Evolutionary conservation across 2,797 vertebrate genomes (phyloP).

Genomic region (Gastrophryne carolinensis): DNA sequence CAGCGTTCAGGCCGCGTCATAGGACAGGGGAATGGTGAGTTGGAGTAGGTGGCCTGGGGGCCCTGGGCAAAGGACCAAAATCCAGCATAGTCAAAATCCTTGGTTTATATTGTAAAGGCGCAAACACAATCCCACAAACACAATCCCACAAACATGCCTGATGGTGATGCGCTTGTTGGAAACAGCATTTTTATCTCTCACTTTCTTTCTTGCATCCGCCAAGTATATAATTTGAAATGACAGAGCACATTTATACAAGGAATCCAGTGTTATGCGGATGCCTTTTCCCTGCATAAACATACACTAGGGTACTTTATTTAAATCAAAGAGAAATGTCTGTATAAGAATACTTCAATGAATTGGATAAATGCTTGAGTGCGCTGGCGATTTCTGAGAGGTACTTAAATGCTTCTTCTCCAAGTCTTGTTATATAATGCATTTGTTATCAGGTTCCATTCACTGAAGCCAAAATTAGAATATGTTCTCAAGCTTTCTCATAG

Average conservation of each 20-base stretch:
- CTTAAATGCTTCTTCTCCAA: conserved; percentile 28
- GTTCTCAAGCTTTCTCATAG: conserved; percentile 30
- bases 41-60: too few species aligned
- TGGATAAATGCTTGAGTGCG: conserved; percentile 28
- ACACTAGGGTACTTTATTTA: background rate
- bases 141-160: too few species aligned
- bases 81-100: too few species aligned
- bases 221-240: background rate
- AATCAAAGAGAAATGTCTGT: conserved; percentile 32
- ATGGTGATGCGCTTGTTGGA: too few species aligned
- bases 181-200: too few species aligned
- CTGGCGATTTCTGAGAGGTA: conserved; percentile 40
- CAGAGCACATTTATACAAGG: background rate
- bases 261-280: background rate
- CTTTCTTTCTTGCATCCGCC: background rate
- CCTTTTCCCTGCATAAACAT: background rate
- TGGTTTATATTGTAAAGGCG: too few species aligned
- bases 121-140: too few species aligned
- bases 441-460: conserved; percentile 46
- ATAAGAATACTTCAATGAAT: conserved; percentile 24
- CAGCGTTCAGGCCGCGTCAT: too few species aligned
- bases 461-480: conserved; percentile 40
- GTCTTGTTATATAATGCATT: conserved; percentile 44
- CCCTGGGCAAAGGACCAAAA: too few species aligned
- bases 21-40: too few species aligned